Base-by-base conservation (phyloP, 2,797 vertebrate genomes). In the Leucoraja ocellata region DNA sequence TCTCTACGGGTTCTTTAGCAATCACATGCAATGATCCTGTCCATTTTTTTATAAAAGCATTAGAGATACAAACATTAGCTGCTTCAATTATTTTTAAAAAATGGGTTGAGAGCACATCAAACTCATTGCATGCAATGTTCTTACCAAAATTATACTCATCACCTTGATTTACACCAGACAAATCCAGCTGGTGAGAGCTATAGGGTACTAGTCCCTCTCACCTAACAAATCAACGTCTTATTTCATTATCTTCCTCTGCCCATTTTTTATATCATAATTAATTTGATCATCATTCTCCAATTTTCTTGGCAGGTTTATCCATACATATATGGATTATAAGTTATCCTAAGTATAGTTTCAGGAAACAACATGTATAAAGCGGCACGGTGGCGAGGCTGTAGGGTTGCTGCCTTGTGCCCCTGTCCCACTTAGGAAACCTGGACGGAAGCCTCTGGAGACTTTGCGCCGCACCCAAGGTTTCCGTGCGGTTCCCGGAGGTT, bases 291-390 rank as follows among this genome's bases (percentile, higher is more conserved):
- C 6, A 16, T 5, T 65, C 61, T 23, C 28, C 28, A 65, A 21
- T 32, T 88, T 88, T 36, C n/a, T 8, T 68, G 63, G 61, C 61
- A 68, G 61, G 63, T 68, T 63, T 88, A 8, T 36, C 84, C n/a
- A 36, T 28, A 65, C 5, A 88, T 32, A 86, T 63, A 86, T 63
- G 32, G n/a, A 88, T 88, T 86, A 63, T 14, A 86, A n/a, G 25
- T 28, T 18, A 63, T 1, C 58, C 61, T 68, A 1, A 36, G 16
- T 68, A 91, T 92, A 93, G 91, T 94, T 25, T 94, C 93, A 86
- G 32, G 94, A 94, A 93, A 79, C 39, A 94, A 94, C 94, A 95
- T 54, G 46, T 54, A 54, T 54, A 54, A 54, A 54, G 46, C 4
- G 4, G 46, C 46, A 54, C 46, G 46, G 46, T 54, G 46, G 4